These are phyloP conservation scores for Synanthedon myopaeformis DNA, from an alignment of 2,888 invertebrate species.

Conservation along the genomic window DNA sequence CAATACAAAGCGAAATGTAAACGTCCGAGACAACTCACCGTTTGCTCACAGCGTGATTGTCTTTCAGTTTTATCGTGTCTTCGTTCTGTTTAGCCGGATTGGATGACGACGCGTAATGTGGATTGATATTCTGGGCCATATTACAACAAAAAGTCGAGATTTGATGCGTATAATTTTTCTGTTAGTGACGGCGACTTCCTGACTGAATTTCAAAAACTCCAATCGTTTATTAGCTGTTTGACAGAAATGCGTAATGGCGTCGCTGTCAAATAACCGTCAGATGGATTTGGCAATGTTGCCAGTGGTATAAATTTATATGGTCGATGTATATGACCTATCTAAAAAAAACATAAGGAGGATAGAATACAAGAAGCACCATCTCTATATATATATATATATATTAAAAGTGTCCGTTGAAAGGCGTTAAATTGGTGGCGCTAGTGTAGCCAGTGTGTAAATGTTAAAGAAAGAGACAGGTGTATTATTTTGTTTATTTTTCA, in stretches of 20 bases:
- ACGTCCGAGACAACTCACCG: conserved; percentile 68
- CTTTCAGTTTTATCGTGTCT: conserved; percentile 80
- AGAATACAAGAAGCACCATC: too few species aligned
- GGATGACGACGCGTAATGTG: conserved; percentile 79
- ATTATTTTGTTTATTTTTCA: too few species aligned
- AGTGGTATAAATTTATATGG: too few species aligned
- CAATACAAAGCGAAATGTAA: not conserved
- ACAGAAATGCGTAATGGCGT: conserved; percentile 58
- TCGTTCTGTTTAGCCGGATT: conserved; percentile 83
- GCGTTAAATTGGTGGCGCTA: too few species aligned
- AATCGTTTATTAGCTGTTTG: conserved; percentile 58
- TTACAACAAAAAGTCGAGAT: conserved; percentile 35
- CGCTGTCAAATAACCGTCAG: conserved; percentile 12
- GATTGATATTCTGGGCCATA: conserved; percentile 92
- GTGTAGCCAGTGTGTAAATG: too few species aligned
- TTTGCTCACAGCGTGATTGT: conserved; percentile 92
- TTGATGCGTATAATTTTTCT: conserved; percentile 47
- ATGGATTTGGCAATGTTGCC: too few species aligned
- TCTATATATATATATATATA: too few species aligned
- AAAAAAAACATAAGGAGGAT: too few species aligned
- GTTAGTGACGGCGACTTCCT: conserved; percentile 55
- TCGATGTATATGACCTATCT: too few species aligned
- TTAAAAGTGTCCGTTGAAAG: too few species aligned
- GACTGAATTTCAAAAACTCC: conserved; percentile 62
- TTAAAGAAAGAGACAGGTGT: too few species aligned